Evolutionary conservation across 2,113 vertebrate species (phyloP).

Genomic region (Sinosuthora webbiana): DNA sequence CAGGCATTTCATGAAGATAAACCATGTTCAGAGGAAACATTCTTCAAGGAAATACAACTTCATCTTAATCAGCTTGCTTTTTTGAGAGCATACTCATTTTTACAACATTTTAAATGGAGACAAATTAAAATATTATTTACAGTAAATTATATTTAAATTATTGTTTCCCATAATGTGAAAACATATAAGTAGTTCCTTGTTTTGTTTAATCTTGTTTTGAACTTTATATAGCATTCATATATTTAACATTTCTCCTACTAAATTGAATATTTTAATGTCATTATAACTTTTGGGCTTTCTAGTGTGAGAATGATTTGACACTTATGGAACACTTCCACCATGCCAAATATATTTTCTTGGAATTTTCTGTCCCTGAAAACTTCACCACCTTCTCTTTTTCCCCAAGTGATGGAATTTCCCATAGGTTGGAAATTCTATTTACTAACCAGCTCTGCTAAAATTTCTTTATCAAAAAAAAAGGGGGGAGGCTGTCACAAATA

Average conservation of each 20-base stretch:
- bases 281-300: background rate
- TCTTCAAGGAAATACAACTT: background rate
- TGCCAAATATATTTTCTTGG: conserved; percentile 8
- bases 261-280: conserved; percentile 38
- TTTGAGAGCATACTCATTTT: background rate
- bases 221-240: background rate
- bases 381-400: conserved; percentile 12
- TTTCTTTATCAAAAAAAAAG: background rate
- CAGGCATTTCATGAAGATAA: background rate
- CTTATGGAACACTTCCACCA: conserved; percentile 21
- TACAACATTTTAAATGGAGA: background rate
- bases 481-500: background rate
- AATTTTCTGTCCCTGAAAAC: conserved; percentile 2
- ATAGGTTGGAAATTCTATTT: conserved; percentile 8
- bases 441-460: background rate
- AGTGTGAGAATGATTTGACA: conserved; percentile 31
- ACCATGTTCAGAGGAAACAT: background rate
- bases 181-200: background rate
- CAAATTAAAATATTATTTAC: background rate
- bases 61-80: background rate
- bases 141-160: background rate
- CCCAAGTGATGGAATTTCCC: background rate
- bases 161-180: background rate
- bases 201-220: conserved; percentile 12
- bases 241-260: conserved; percentile 13